Evolutionary conservation across 2,113 vertebrate genomes (phyloP).

Genomic region (Heterotilapia buettikoferi): DNA sequence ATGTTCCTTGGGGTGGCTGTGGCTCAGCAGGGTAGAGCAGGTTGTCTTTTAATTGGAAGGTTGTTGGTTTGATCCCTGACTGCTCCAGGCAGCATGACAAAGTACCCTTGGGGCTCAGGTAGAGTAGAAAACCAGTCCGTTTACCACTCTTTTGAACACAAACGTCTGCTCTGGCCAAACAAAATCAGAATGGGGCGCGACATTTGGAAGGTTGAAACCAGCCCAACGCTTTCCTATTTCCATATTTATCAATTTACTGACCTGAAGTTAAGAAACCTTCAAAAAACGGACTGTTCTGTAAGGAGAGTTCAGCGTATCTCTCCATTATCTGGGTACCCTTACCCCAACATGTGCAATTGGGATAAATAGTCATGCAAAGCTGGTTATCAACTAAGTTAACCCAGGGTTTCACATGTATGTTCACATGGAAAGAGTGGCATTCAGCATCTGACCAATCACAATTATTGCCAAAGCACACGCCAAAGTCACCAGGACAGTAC

Average conservation of each 20-base stretch:
- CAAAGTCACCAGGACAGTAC: background rate
- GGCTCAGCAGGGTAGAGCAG: background rate
- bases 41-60: background rate
- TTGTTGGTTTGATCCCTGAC: background rate
- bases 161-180: background rate
- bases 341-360: background rate
- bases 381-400: background rate
- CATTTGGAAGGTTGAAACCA: background rate
- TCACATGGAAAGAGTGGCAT: background rate
- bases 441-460: background rate
- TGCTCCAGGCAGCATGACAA: background rate
- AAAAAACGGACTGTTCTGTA: background rate
- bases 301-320: background rate
- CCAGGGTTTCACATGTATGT: background rate
- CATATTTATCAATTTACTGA: background rate
- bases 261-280: background rate
- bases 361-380: background rate
- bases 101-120: background rate
- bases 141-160: background rate
- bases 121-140: background rate
- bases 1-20: background rate
- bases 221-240: background rate
- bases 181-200: background rate
- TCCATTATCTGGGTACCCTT: background rate
- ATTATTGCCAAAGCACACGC: background rate